Percentiles rank a stretch among this genome's conserved stretches.
Evolutionary conservation across 2,888 invertebrate species (phyloP).

Genomic region (Tachina lurida): DNA sequence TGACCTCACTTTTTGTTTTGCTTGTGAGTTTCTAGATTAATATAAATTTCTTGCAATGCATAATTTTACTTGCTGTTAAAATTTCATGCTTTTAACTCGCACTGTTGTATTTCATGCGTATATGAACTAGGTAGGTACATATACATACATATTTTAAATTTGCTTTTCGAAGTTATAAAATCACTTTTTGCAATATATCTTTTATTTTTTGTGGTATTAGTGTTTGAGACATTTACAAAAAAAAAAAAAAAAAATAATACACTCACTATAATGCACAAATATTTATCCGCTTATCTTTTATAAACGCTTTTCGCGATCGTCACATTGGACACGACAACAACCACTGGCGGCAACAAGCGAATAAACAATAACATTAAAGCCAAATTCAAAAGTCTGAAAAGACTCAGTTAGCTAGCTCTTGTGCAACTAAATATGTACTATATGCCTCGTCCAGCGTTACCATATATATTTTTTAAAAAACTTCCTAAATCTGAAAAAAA

Average conservation of each 20-base stretch:
- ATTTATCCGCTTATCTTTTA: slow-evolving; percentile 67
- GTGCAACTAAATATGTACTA: slow-evolving; percentile 47
- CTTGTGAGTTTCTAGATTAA: slow-evolving; percentile 33
- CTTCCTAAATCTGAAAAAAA: too few species aligned
- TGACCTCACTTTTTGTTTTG: slow-evolving; percentile 48
- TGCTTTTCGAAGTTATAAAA: slow-evolving; percentile 25
- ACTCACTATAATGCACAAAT: slow-evolving; percentile 28
- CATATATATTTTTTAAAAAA: too few species aligned
- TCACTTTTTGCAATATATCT: slow-evolving; percentile 43
- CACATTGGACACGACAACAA: slow-evolving; percentile 62
- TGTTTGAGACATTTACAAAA: slow-evolving; percentile 39
- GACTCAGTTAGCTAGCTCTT: slow-evolving; percentile 51
- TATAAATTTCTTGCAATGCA: slow-evolving; percentile 8
- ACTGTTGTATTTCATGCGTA: neutral
- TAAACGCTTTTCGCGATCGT: slow-evolving; percentile 63
- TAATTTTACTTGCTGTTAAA: slow-evolving; percentile 34
- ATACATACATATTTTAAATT: neutral
- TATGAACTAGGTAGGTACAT: neutral
- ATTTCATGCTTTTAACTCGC: neutral
- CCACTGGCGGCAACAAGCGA: slow-evolving; percentile 65
- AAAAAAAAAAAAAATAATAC: neutral
- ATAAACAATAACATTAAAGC: slow-evolving; percentile 79
- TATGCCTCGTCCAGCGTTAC: too few species aligned
- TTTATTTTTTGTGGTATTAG: slow-evolving; percentile 23
- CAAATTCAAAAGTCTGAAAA: slow-evolving; percentile 79